Evolutionary conservation across 2,113 vertebrate species (phyloP), one percentile per base, ranked within the genome.

Genomic region (Emydura subglobosa): DNA sequence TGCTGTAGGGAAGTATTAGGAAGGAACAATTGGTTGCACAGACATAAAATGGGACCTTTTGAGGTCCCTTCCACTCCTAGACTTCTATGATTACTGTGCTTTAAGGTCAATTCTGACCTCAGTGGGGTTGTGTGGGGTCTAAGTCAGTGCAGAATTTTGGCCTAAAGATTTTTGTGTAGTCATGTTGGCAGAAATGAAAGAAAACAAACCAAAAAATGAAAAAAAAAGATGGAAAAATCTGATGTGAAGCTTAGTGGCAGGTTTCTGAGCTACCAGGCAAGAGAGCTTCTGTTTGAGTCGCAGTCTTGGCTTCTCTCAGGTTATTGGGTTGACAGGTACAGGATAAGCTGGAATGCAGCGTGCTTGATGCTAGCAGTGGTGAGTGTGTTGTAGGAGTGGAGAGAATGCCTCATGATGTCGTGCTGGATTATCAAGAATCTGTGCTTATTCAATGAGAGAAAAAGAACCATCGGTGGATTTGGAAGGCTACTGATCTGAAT

Each of bases 341-440:
- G 17, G 16, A 27, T 51, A 14, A 34, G 47, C 27, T 51, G 9
- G 42, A 29, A 31, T 2, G 29, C 27, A 22, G 29, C 44, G 59
- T 5, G 2, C 13, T 31, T 47, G 4, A 2, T 27, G 51, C 57
- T 59, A 22, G 50, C 57, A 19, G 34, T 19, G 14, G 17, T 31
- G 17, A 68, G 16, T n/a, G 17, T 68, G 19, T n/a, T n/a, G 61
- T n/a, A 65, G 31, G 87, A 11, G 49, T 0, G 1, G n/a, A 14
- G 0, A 2, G 54, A 34, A 13, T 21, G 24, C 44, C n/a, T 59
- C 0, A 2, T 34, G 7, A 11, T 19, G 0, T 0, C 4, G 24
- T 79, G 61, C 5, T 88, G 50, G 34, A 39, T 51, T 83, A 34
- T 79, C 51, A 68, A 65, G 61, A 65, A 34, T 7, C 14, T 34